A percentile compares a stretch with the other conserved stretches of the same genome.
Conservation (phyloP, 2,113 vertebrate genomes). For the Silurus meridionalis region DNA sequence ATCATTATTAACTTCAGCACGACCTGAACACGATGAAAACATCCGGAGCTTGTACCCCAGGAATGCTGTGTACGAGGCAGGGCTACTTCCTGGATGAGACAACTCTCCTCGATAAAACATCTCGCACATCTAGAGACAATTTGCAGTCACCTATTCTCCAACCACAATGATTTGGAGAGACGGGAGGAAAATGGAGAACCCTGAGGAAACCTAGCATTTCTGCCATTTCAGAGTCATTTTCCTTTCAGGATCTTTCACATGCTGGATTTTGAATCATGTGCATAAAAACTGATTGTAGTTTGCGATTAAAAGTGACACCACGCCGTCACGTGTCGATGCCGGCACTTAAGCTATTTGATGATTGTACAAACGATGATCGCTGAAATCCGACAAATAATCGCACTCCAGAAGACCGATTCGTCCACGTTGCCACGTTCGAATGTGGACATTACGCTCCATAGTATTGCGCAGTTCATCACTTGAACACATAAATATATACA, state of each 20-base stretch:
- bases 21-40: background rate
- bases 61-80: background rate
- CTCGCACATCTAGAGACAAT: background rate
- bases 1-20: background rate
- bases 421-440: background rate
- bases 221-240: background rate
- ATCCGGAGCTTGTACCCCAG: background rate
- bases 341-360: background rate
- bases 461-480: constrained; percentile 4
- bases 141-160: background rate
- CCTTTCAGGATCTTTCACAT: constrained; percentile 24
- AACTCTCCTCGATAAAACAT: background rate
- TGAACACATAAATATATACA: background rate
- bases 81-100: background rate
- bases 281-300: constrained; percentile 27
- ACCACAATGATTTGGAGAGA: background rate
- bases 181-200: background rate
- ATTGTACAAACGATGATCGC: background rate
- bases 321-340: background rate
- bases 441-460: background rate
- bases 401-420: background rate
- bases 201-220: background rate
- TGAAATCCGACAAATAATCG: background rate
- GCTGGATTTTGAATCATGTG: constrained; percentile 54
- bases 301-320: constrained; percentile 19